Percentiles rank a stretch among this genome's conserved stretches.
Evolutionary conservation across 2,113 vertebrate genomes (phyloP).

Genomic region (Panurus biarmicus): DNA sequence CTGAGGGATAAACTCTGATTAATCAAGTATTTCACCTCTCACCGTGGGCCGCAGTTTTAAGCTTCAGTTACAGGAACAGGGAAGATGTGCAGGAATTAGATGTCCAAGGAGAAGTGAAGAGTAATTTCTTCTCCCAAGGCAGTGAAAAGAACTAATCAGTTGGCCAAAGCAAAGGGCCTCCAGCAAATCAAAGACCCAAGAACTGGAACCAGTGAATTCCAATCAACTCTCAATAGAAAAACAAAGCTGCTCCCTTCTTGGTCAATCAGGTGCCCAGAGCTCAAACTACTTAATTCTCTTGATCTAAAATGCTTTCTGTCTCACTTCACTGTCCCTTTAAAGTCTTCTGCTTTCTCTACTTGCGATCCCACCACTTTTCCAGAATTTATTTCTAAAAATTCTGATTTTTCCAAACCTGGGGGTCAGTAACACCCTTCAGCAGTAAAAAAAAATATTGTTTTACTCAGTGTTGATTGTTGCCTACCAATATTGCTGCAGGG

Average conservation of each 20-base stretch:
- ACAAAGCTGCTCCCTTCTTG: background rate
- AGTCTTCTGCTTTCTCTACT: background rate
- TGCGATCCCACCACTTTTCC: background rate
- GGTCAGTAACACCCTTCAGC: background rate
- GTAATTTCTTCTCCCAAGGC: background rate
- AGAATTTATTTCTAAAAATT: background rate
- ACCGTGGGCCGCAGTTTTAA: background rate
- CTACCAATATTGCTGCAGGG: background rate
- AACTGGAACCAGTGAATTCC: background rate
- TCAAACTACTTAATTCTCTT: background rate
- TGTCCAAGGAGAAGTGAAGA: background rate
- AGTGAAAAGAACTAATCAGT: background rate
- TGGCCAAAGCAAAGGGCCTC: background rate
- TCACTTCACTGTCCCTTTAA: background rate
- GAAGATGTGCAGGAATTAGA: background rate
- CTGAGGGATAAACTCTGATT: background rate
- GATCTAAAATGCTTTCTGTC: background rate
- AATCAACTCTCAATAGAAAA: background rate
- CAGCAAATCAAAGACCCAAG: constrained; percentile 8
- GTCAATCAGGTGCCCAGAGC: background rate
- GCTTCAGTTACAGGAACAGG: background rate
- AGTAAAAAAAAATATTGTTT: background rate
- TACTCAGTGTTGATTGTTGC: background rate
- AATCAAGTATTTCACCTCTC: background rate
- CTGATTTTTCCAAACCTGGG: background rate